Conservation (phyloP, 2,113 vertebrate genomes). For the Spea multiplicata region DNA sequence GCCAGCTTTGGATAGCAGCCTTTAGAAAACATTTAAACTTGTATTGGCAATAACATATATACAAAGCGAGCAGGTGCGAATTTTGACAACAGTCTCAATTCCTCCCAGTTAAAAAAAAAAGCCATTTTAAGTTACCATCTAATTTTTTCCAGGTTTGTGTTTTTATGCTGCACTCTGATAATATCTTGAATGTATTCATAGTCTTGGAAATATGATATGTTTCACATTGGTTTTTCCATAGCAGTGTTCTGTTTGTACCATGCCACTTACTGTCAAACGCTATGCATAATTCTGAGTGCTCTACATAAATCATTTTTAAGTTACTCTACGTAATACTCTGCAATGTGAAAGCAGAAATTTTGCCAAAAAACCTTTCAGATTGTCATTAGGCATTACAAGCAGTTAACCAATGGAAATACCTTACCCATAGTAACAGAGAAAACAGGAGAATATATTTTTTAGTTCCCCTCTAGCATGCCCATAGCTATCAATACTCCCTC, state of each 20-base stretch:
- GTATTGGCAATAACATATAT: conserved; percentile 40
- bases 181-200: background rate
- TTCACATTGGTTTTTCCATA: background rate
- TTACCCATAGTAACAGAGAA: background rate
- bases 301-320: conserved; percentile 28
- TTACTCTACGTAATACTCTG: conserved; percentile 11
- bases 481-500: too few species aligned
- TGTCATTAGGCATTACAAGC: conserved; percentile 6
- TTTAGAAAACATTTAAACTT: conserved; percentile 24
- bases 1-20: conserved; percentile 43
- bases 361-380: conserved; percentile 32
- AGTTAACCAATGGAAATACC: conserved; percentile 13
- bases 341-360: conserved; percentile 8
- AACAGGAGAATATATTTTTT: background rate
- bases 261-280: conserved; percentile 16
- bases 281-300: conserved; percentile 18
- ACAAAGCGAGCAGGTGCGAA: conserved; percentile 40
- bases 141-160: conserved; percentile 11
- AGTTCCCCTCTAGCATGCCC: too few species aligned
- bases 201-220: background rate
- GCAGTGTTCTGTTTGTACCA: background rate
- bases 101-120: conserved; percentile 20
- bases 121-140: conserved; percentile 8
- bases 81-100: conserved; percentile 36
- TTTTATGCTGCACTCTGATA: background rate